Evolutionary conservation across 2,113 vertebrate species (phyloP).

Genomic region (Oxyura jamaicensis): DNA sequence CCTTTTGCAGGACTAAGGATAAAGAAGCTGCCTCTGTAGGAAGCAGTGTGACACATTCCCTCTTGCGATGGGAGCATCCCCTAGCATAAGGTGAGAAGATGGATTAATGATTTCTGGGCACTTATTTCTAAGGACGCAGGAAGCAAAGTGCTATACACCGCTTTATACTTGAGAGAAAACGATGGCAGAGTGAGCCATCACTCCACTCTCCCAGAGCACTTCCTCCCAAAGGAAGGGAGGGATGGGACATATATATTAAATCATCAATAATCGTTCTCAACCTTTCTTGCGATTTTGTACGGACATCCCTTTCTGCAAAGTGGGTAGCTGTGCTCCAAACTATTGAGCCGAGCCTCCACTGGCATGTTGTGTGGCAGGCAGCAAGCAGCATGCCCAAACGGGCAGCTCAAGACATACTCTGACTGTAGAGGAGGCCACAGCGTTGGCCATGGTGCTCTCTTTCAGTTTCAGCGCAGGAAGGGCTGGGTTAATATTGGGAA

Average conservation of each 20-base stretch:
- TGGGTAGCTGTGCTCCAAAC: background rate
- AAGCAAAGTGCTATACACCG: background rate
- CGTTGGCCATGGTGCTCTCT: background rate
- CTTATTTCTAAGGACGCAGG: background rate
- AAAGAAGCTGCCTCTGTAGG: background rate
- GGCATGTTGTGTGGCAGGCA: background rate
- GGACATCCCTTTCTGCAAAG: background rate
- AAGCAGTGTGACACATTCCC: background rate
- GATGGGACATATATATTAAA: background rate
- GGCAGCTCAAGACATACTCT: background rate
- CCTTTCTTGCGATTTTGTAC: background rate
- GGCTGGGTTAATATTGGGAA: background rate
- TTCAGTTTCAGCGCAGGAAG: background rate
- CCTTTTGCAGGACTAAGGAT: background rate
- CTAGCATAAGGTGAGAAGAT: background rate
- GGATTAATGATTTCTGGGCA: background rate
- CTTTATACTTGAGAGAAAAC: background rate
- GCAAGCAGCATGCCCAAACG: background rate
- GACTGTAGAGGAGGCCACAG: background rate
- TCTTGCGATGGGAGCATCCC: background rate
- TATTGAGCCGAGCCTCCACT: background rate
- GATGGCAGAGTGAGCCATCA: background rate
- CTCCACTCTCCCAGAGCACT: background rate
- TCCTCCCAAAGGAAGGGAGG: background rate
- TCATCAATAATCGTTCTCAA: background rate